Base-by-base conservation (phyloP, 2,113 vertebrate genomes). In the Bufo bufo region DNA sequence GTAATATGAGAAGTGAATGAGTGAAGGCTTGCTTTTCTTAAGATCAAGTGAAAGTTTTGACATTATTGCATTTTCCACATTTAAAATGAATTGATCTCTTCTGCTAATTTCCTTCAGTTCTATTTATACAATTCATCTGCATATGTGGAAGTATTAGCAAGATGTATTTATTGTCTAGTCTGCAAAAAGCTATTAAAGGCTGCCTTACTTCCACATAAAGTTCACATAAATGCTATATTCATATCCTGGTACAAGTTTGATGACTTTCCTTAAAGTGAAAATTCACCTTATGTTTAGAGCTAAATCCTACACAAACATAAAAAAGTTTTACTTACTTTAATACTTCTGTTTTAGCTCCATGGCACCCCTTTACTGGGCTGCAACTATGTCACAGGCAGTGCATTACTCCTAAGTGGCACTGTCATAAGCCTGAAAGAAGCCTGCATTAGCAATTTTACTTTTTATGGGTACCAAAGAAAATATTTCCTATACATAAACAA, bases 81-180 rank as follows among this genome's bases (percentile, higher is more conserved):
- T 66, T 47, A 85, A 85, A 77, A 47, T 20, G 45, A 47, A 75
- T 50, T 77, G 84, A 85, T 61, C 84, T 14, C 50, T 17, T 74
- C 7, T 12, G 43, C 23, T 61, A 49, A 85, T 77, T 77, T 77
- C 56, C 52, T 52, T 45, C 43, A 59, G 13, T 77, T 77, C 45
- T 50, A 17, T 83, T 52, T 69, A 63, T 23, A 83, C 11, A 14
- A 47, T 47, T 23, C 49, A 83, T 69, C 63, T 50, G 61, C 47
- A 33, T 50, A 69, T 69, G 19, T 69, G 43, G 49, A 52, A 83
- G 63, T 11, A 49, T 81, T 66, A 52, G 61, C 19, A 23, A 69
- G 8, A 66, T 14, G 16, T 23, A 69, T 65, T 69, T 61, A 49
- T 47, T 82, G 43, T 61, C 47, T 7, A 20, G 58, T 49, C 80